Evolutionary conservation across 2,797 vertebrate species (phyloP).

Genomic region (Myoxocephalus aenaeus): DNA sequence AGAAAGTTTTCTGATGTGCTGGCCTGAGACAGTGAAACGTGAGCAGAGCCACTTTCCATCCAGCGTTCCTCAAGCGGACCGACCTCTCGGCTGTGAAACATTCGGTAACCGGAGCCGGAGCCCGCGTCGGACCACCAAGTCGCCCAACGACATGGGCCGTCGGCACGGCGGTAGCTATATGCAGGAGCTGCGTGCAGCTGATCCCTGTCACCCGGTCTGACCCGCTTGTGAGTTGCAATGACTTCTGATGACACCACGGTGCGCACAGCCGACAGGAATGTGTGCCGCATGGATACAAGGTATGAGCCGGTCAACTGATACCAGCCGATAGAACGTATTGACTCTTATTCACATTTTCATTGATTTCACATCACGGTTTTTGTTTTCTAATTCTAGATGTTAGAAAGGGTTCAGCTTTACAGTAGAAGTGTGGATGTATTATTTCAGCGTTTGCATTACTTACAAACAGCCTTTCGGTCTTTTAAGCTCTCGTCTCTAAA

Average conservation of each 20-base stretch:
- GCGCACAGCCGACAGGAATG: slow-evolving; percentile 33
- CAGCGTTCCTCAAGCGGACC: slow-evolving; percentile 28
- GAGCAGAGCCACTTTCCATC: slow-evolving; percentile 50
- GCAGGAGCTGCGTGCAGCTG: slow-evolving; percentile 49
- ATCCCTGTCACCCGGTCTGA: slow-evolving; percentile 53
- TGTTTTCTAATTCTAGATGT: neutral
- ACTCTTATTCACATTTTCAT: slow-evolving; percentile 17
- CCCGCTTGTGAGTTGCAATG: slow-evolving; percentile 23
- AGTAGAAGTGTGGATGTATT: neutral
- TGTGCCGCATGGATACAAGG: slow-evolving; percentile 34
- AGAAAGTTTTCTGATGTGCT: slow-evolving; percentile 29
- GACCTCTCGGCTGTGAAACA: slow-evolving; percentile 67
- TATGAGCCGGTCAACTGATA: slow-evolving; percentile 42
- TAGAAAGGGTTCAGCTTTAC: neutral
- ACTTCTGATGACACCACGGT: slow-evolving; percentile 35
- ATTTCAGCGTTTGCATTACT: neutral
- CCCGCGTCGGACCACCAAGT: slow-evolving; percentile 46
- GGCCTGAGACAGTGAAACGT: slow-evolving; percentile 53
- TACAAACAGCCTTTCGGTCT: neutral
- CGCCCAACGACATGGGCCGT: slow-evolving; percentile 13
- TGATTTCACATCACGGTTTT: neutral
- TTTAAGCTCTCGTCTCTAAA: neutral
- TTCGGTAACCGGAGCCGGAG: slow-evolving; percentile 70
- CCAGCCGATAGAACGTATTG: slow-evolving; percentile 5
- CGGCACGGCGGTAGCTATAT: slow-evolving; percentile 53